Percentiles rank a stretch among this genome's conserved stretches.
phyloP scores from a whole-genome alignment of 2,888 invertebrate species.

The Rapana venosa region DNA sequence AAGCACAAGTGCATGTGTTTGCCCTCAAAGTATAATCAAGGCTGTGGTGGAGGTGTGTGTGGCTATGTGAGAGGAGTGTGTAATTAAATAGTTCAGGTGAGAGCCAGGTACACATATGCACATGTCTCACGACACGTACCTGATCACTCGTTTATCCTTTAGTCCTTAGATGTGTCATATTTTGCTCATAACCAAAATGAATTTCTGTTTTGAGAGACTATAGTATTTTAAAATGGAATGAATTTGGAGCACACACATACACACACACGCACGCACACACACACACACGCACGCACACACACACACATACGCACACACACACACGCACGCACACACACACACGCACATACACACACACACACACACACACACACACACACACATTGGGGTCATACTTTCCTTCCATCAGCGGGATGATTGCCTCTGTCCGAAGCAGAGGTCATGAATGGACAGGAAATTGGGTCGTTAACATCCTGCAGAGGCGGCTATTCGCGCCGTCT shows the following conservation, averaged over 20 bases:
- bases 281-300: conserved; percentile 2
- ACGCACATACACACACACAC: background rate
- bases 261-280: conserved; percentile 19
- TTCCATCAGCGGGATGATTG: background rate
- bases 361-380: background rate
- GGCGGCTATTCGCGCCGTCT: background rate
- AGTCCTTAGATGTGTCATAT: no score
- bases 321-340: background rate
- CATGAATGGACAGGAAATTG: background rate
- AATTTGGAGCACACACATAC: background rate
- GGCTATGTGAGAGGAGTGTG: background rate
- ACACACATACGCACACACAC: background rate
- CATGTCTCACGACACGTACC: background rate
- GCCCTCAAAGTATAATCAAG: background rate
- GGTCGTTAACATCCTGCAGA: background rate
- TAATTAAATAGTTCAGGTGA: background rate
- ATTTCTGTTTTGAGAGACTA: no score
- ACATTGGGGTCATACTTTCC: background rate
- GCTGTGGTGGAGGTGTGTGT: background rate
- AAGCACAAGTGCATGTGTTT: background rate
- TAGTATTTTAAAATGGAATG: no score
- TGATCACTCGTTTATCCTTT: no score
- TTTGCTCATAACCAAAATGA: no score
- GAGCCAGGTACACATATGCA: background rate
- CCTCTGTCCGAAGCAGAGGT: background rate